Percentiles rank a stretch among this genome's conserved stretches.
These are phyloP conservation scores for Spea bombifrons DNA, from an alignment of 2,113 vertebrate genomes.

Conservation along the genomic window DNA sequence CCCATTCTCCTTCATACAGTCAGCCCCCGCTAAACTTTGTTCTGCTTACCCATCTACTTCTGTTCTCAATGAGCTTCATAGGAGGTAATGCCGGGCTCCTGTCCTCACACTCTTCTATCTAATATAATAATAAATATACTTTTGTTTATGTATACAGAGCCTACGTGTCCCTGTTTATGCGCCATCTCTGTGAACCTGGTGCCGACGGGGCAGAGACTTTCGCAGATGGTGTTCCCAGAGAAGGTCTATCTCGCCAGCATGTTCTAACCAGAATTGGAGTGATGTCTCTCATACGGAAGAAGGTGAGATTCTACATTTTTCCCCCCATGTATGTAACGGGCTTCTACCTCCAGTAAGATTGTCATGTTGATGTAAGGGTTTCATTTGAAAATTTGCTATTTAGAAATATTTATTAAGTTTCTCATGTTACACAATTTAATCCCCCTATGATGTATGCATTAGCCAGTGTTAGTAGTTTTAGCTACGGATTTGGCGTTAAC, in stretches of 20 bases:
- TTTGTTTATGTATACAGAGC: conserved; percentile 67
- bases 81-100: no score
- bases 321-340: no score
- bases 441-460: no score
- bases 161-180: conserved; percentile 95
- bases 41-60: background rate
- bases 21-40: no score
- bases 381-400: no score
- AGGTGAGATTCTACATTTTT: conserved; percentile 64
- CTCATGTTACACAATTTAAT: no score
- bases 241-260: conserved; percentile 92
- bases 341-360: no score
- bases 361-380: no score
- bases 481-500: no score
- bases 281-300: conserved; percentile 97
- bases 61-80: background rate
- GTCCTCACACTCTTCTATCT: background rate
- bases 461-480: no score
- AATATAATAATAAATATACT: background rate
- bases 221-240: conserved; percentile 92
- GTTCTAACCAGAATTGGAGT: conserved; percentile 96
- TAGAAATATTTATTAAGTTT: no score
- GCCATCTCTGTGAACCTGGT: conserved; percentile 94
- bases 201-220: conserved; percentile 97
- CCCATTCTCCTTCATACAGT: background rate